Conservation (phyloP, 1,140 invertebrate species). For the Mercenaria mercenaria region DNA sequence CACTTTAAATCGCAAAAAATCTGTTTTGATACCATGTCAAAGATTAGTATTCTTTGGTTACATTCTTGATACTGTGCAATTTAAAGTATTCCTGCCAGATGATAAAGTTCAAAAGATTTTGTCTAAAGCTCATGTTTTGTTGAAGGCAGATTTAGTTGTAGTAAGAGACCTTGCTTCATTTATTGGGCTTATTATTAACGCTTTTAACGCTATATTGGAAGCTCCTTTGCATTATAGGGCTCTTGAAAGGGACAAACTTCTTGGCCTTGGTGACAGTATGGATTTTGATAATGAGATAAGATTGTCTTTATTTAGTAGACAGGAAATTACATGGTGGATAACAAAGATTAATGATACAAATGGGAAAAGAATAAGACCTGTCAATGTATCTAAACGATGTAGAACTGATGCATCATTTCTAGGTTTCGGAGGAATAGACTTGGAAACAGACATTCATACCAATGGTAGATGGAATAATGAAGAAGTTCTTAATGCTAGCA, state of each 20-base stretch:
- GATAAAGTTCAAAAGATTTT: constrained; percentile 61
- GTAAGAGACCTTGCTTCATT: constrained; percentile 52
- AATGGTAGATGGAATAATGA: constrained; percentile 15
- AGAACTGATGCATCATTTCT: constrained; percentile 19
- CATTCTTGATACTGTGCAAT: constrained; percentile 58
- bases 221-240: constrained; percentile 45
- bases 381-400: neutral
- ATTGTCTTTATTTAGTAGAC: neutral
- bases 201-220: constrained; percentile 35
- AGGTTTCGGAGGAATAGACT: neutral
- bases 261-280: neutral
- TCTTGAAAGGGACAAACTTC: constrained; percentile 45
- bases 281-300: constrained; percentile 38
- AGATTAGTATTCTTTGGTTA: constrained; percentile 59
- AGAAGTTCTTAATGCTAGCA: neutral
- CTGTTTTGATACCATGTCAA: constrained; percentile 55
- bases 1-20: constrained; percentile 52
- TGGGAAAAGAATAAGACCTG: constrained; percentile 16
- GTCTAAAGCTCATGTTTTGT: neutral
- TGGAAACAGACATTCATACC: neutral
- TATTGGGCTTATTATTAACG: constrained; percentile 51
- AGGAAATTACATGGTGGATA: constrained; percentile 57
- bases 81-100: constrained; percentile 60
- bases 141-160: neutral
- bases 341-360: neutral